Conservation (phyloP, 1,140 invertebrate genomes). For the Trinorchestia longiramus region DNA sequence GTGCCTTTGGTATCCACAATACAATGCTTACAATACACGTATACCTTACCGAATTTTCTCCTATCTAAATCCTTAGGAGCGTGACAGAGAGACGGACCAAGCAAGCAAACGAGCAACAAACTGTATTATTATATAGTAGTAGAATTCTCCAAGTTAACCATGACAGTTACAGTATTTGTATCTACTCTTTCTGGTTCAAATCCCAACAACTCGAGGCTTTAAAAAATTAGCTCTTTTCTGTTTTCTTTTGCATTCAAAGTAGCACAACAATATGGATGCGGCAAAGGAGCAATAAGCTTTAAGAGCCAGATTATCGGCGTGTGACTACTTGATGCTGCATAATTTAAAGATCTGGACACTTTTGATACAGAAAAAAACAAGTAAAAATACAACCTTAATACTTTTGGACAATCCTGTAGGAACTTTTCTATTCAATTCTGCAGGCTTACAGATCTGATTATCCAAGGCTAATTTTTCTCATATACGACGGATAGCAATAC, state of each 20-base stretch:
- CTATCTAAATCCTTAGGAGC: too few species aligned
- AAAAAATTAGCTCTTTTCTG: neutral
- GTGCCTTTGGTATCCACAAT: too few species aligned
- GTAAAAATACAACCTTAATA: neutral
- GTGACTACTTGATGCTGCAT: neutral
- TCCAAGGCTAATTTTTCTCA: too few species aligned
- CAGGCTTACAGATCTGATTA: neutral
- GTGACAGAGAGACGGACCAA: too few species aligned
- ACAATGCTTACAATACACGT: too few species aligned
- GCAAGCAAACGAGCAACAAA: too few species aligned
- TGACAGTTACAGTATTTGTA: too few species aligned
- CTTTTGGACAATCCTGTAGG: neutral
- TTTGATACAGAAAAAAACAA: neutral
- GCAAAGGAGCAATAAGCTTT: neutral
- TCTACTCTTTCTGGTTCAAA: neutral
- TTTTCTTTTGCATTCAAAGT: neutral
- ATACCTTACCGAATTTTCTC: too few species aligned
- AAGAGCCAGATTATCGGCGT: neutral
- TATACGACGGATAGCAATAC: too few species aligned
- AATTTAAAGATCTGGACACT: neutral
- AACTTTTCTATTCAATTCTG: neutral
- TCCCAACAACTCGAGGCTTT: neutral
- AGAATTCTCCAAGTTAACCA: too few species aligned
- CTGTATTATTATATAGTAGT: too few species aligned
- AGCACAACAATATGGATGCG: neutral